phyloP scores from a whole-genome alignment of 2,113 vertebrate genomes.

The Bufo bufo region DNA sequence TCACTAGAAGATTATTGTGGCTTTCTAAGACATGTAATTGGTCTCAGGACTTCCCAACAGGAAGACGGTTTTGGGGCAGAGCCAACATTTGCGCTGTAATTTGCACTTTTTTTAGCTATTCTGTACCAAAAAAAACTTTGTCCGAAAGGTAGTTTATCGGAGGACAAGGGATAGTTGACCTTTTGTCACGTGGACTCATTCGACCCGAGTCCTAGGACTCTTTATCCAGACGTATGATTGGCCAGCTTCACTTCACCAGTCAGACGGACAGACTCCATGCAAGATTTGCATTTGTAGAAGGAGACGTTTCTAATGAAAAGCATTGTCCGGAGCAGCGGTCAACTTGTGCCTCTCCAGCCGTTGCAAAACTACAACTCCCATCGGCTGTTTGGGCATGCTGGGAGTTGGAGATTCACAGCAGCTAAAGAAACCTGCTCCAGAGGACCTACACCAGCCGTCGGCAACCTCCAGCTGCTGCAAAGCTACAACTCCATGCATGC shows the following conservation, averaged over 20 bases:
- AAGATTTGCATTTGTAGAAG: too few species aligned
- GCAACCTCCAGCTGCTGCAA: too few species aligned
- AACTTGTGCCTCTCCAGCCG: too few species aligned
- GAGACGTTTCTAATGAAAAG: too few species aligned
- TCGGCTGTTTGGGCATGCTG: not conserved
- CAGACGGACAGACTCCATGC: too few species aligned
- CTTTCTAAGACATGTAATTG: not conserved
- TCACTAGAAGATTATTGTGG: not conserved
- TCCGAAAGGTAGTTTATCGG: not conserved
- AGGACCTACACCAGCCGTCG: not conserved
- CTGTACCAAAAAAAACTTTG: not conserved
- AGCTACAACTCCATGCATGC: too few species aligned
- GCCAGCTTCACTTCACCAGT: too few species aligned
- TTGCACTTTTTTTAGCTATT: not conserved
- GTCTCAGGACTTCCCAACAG: conserved; percentile 8
- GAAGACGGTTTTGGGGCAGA: not conserved
- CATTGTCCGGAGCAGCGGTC: too few species aligned
- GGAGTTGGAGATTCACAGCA: not conserved
- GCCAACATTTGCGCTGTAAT: conserved; percentile 18
- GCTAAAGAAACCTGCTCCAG: not conserved
- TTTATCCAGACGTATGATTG: too few species aligned
- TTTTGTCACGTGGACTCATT: not conserved
- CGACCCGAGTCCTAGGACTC: not conserved
- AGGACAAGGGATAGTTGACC: not conserved
- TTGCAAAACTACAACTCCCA: not conserved